Evolutionary conservation across 2,888 invertebrate species (phyloP), one percentile per base, ranked within the genome.

Genomic region (Tethea ocularis): DNA sequence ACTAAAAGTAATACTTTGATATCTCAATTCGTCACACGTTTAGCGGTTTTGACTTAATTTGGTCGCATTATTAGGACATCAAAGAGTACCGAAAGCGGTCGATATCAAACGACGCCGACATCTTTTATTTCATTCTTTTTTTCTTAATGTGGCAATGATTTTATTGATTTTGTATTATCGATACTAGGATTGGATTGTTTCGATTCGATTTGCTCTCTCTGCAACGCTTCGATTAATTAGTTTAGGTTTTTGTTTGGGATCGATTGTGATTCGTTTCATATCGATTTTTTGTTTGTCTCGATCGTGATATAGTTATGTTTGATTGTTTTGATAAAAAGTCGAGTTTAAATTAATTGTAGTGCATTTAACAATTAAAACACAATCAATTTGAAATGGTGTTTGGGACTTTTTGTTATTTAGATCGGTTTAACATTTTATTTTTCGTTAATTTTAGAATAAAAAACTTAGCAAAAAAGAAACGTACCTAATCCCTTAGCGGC

Each of bases 111-210:
- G 72, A 68, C 67, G 75, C 87, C 84, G 86, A 80, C 82, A 71
- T 71, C 65, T 72, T 66, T 58, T 64, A 66, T 68, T 63, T 62
- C 59, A 68, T 72, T 62, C 66, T 62, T 72, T 68, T n/a, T 67
- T 65, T 68, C 52, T 68, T 66, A 72, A 74, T 72, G 74, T 72
- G 67, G 70, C 82, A 78, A 86, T 88, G 89, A 90, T 91, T 93
- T 92, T 93, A 93, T 93, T 93, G 92, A 92, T 92, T 92, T 88
- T 91, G 84, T 89, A 87, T 89, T 87, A 89, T 85, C 83, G 79
- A 71, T 71, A 65, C 73, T 78, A 80, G 80, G 80, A 83, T 77
- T 77, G 77, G 72, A 72, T 78, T 79, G 80, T 81, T 74, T 77
- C 78, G 78, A 86, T 90, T 88, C 82, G 88, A 75, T 76, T 78